These are phyloP conservation scores for Flexamia atlantica DNA, from an alignment of 2,888 invertebrate genomes.

Conservation along the genomic window DNA sequence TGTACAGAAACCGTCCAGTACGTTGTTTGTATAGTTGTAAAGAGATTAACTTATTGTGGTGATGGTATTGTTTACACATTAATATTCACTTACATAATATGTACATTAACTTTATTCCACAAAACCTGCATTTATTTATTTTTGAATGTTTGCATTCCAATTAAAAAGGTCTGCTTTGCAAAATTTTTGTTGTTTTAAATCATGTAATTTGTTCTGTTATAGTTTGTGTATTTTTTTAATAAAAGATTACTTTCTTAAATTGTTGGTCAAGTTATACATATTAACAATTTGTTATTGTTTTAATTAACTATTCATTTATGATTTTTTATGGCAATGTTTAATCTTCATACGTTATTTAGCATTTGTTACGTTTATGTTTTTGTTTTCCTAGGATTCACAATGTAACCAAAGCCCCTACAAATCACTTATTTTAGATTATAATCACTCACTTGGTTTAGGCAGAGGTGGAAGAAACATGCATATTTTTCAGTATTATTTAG, in stretches of 20 bases:
- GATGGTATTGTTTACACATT: conserved; percentile 8
- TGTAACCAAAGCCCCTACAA: not conserved
- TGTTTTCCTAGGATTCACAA: no score
- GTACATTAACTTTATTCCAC: conserved; percentile 15
- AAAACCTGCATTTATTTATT: conserved; percentile 27
- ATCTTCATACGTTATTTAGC: no score
- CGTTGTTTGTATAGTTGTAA: conserved; percentile 50
- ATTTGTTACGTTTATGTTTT: no score
- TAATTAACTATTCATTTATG: no score
- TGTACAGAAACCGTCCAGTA: conserved; percentile 53
- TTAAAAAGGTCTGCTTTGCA: not conserved
- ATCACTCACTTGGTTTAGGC: conserved; percentile 1
- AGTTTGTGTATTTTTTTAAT: no score
- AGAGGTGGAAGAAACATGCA: not conserved
- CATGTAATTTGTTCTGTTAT: no score
- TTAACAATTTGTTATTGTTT: no score
- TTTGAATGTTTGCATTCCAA: conserved; percentile 25
- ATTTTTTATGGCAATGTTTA: no score
- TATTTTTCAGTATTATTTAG: conserved; percentile 26
- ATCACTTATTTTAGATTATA: not conserved
- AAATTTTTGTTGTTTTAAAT: not conserved
- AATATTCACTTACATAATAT: not conserved
- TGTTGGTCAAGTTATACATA: no score
- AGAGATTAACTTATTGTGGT: conserved; percentile 35
- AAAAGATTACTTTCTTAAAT: no score